These are phyloP conservation scores for Anolis sagrei DNA, from an alignment of 2,113 vertebrate genomes.

Conservation along the genomic window DNA sequence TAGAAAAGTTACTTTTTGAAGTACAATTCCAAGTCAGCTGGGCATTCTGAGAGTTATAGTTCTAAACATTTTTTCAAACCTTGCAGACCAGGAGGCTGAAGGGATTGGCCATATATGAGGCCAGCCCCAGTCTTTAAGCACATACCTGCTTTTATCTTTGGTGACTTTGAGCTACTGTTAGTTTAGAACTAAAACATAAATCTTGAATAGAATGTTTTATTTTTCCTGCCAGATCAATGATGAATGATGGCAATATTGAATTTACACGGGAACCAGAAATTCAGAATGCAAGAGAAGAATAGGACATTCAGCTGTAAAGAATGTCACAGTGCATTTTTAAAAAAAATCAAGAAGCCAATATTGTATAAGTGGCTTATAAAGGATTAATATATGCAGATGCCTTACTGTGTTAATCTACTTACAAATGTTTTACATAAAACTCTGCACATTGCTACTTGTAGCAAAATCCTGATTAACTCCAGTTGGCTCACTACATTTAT, in stretches of 20 bases:
- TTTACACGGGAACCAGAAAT: background rate
- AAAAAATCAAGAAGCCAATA: background rate
- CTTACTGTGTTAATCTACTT: slow-evolving; percentile 9
- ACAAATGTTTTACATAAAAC: background rate
- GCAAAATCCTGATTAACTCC: background rate
- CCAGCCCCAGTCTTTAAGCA: background rate
- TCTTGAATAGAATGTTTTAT: background rate
- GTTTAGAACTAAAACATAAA: background rate
- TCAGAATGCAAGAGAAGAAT: background rate
- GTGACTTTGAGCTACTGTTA: background rate
- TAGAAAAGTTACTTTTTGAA: too few species aligned
- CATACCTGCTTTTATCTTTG: background rate
- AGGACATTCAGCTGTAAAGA: background rate
- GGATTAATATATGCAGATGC: slow-evolving; percentile 8
- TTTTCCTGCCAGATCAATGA: background rate
- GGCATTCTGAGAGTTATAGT: too few species aligned
- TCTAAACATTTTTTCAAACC: too few species aligned
- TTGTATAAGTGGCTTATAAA: slow-evolving; percentile 6
- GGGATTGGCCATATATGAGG: background rate
- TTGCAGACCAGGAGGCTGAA: background rate
- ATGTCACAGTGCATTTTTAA: background rate
- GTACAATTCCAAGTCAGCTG: too few species aligned
- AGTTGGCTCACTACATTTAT: background rate
- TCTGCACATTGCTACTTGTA: background rate
- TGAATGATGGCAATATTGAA: background rate